Evolutionary conservation across 2,888 invertebrate genomes (phyloP), one percentile per base, ranked within the genome.

Genomic region (Drosophila heteroneura): DNA sequence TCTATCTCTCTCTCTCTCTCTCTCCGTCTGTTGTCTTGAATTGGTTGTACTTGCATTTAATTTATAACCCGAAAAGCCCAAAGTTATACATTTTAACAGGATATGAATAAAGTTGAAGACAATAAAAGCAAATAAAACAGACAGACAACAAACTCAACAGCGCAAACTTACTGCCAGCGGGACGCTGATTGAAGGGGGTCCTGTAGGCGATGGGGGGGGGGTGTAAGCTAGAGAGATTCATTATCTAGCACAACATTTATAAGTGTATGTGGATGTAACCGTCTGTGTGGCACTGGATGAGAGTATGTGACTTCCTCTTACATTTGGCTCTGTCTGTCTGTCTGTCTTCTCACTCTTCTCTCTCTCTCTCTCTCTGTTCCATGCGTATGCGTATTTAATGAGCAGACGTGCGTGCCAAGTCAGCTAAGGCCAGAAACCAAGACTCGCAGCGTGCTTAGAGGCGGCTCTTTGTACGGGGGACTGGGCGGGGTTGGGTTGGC

Each of bases 71-170:
- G 70, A 83, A 79, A 89, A 90, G 86, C 90, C 83, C 83, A 90
- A 90, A 90, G 85, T 86, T 90, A 84, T 89, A 87, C 86, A 90
- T 89, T 90, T 88, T 77, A 87, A 84, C 87, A 88, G 91, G 87
- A 88, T 88, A 88, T 88, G 89, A 88, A 90, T 90, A 88, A 88
- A 88, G 87, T 88, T 88, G 85, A 81, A 87, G 89, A 90, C 89
- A 88, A 90, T 89, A 84, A 88, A 90, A 84, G 91, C 87, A 88
- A 90, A 88, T 89, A 84, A 82, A 75, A 73, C 75, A 78, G 59
- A 63, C 79, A 84, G 71, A 75, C 80, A 60, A 41, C 65, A 64
- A 22, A 65, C 76, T 74, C 69, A 73, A 69, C 69, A 79, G 69
- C 54, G 41, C 35, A 22, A 71, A 61, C 61, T 51, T 37, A 30